Evolutionary conservation across 2,797 vertebrate genomes (phyloP), one percentile per base, ranked within the genome.

Genomic region (Pseudocheirus occidentalis): DNA sequence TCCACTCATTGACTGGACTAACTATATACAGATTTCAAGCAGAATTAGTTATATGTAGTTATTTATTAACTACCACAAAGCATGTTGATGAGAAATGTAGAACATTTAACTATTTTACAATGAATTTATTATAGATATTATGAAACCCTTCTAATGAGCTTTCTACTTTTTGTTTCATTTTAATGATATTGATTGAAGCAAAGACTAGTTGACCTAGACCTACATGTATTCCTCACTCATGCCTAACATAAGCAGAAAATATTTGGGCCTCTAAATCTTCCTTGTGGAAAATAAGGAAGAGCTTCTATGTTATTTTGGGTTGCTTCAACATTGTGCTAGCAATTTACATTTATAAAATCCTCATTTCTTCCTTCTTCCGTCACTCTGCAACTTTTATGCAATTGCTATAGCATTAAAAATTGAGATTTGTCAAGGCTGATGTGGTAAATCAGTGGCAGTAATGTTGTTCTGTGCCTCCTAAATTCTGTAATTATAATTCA

Each of bases 401-500:
- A 94, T 66, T 94, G 87, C 27, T 57, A 29, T 59, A 89, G 11
- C 5, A 46, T 58, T 95, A 91, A 92, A 95, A 95, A 92, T 40
- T 87, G 81, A 95, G 34, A 0, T 13, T 91, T 90, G 46, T 54
- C 12, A 53, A 57, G 1, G 2, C 1, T 27, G 9, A 11, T 59
- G 4, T n/a, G 46, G 50, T 93, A 94, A 96, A 59, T 96, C n/a
- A 94, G n/a, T n/a, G 58, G 7, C 0, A 5, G 24, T 52, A 73
- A 56, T 81, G 13, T 54, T 92, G 90, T 40, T 53, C n/a, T 62
- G 28, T 92, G 28, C 54, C 87, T 95, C 55, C 90, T 92, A 94
- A 95, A 94, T 90, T 93, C 55, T 89, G 9, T n/a, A 95, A 31
- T 95, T 94, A 91, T 56, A 28, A 94, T 91, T 93, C 62, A 62